Evolutionary conservation across 2,113 vertebrate species (phyloP).

Genomic region (Nyctibius bracteatus): DNA sequence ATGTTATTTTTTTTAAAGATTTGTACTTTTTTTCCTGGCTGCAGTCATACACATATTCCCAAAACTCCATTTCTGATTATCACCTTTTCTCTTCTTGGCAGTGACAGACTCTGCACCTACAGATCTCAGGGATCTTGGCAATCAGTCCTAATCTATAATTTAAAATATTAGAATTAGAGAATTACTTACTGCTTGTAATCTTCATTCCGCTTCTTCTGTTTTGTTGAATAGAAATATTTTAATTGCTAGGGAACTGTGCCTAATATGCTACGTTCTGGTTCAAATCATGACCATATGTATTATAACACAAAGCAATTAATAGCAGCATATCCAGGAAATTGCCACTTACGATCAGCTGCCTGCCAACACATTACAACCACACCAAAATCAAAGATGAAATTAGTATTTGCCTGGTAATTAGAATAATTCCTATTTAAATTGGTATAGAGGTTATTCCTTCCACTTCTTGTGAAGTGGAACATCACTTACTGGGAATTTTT

Average conservation of each 20-base stretch:
- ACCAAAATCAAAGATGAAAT: neutral
- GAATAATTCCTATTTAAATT: neutral
- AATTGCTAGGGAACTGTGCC: neutral
- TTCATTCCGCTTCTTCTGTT: neutral
- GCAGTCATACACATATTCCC: neutral
- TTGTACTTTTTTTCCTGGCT: neutral
- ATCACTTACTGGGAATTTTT: neutral
- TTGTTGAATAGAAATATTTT: neutral
- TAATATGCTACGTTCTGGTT: neutral
- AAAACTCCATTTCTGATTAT: neutral
- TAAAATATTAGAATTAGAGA: neutral
- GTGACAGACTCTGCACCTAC: neutral
- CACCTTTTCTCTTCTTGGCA: neutral
- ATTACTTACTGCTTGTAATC: neutral
- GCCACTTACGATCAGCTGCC: neutral
- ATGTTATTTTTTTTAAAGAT: neutral
- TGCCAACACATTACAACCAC: neutral
- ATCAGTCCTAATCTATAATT: neutral
- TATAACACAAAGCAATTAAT: neutral
- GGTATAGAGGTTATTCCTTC: neutral
- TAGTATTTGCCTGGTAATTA: neutral
- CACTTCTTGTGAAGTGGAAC: neutral
- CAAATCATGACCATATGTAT: neutral
- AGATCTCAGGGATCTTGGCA: neutral
- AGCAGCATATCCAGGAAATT: neutral